Conservation (phyloP, 2,888 invertebrate genomes). For the Caenorhabditis doughertyi region DNA sequence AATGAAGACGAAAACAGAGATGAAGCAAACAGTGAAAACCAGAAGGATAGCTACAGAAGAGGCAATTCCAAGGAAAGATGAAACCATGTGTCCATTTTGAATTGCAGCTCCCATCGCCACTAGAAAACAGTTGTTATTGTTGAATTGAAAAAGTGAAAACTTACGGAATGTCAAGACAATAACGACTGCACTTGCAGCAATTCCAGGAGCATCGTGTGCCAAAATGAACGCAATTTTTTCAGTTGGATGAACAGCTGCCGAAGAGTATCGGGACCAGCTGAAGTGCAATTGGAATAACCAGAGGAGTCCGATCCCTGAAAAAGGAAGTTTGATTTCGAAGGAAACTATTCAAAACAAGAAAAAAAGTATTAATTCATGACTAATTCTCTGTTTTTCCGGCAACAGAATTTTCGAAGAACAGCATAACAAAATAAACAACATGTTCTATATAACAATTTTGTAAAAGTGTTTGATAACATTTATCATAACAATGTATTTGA, state of each 20-base stretch:
- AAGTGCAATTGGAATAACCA: constrained; percentile 69
- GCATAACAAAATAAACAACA: too few species aligned
- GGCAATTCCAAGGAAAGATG: constrained; percentile 73
- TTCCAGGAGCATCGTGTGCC: constrained; percentile 79
- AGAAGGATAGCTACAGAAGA: constrained; percentile 74
- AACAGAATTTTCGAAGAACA: too few species aligned
- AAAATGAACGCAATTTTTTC: constrained; percentile 82
- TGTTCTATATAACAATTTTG: too few species aligned
- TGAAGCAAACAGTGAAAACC: constrained; percentile 73
- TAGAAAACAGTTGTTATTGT: constrained; percentile 54
- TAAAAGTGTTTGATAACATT: too few species aligned
- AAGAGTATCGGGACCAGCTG: constrained; percentile 78
- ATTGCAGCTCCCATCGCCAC: constrained; percentile 71
- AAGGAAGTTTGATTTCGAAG: background rate
- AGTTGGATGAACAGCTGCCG: constrained; percentile 80
- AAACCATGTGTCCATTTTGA: constrained; percentile 70
- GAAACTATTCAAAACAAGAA: too few species aligned
- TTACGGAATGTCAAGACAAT: constrained; percentile 69
- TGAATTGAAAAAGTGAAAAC: constrained; percentile 6
- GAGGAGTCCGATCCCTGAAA: constrained; percentile 75
- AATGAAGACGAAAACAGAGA: constrained; percentile 77
- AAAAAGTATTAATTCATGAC: too few species aligned
- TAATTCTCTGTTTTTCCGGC: too few species aligned
- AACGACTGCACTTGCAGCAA: constrained; percentile 70
- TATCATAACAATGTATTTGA: background rate